These are phyloP conservation scores for Drosophila sucinea DNA, from an alignment of 1,140 invertebrate species.

Conservation along the genomic window DNA sequence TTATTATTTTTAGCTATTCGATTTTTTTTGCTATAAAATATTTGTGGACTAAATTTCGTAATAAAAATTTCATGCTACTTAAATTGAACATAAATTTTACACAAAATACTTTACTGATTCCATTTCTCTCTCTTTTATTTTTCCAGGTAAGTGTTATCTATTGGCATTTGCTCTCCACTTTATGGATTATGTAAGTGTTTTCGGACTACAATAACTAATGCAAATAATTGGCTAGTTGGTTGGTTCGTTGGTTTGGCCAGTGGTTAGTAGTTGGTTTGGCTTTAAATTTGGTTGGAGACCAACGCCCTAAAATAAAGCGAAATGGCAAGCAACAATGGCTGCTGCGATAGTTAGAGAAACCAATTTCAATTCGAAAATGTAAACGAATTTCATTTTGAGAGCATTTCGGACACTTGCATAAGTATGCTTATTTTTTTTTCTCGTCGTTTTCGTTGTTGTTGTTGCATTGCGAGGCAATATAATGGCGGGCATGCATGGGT, in stretches of 20 bases:
- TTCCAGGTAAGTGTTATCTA: conserved; percentile 61
- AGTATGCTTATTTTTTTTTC: conserved; percentile 8
- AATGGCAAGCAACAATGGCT: conserved; percentile 61
- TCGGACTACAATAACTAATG: conserved; percentile 40
- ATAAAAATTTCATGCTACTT: not conserved
- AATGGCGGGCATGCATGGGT: conserved; percentile 64
- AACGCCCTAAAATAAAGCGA: conserved; percentile 59
- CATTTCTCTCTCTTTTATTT: conserved; percentile 27
- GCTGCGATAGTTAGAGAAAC: conserved; percentile 30
- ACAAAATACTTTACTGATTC: conserved; percentile 22
- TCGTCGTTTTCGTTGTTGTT: conserved; percentile 21
- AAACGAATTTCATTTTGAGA: conserved; percentile 55
- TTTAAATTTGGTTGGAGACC: conserved; percentile 28
- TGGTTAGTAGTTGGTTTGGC: not conserved
- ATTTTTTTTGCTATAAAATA: too few species aligned
- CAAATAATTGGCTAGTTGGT: conserved; percentile 73
- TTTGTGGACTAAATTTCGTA: too few species aligned
- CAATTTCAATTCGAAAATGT: conserved; percentile 71
- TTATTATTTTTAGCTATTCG: too few species aligned
- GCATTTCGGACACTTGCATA: conserved; percentile 19
- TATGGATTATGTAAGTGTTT: conserved; percentile 61
- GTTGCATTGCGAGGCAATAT: conserved; percentile 61
- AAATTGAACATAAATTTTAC: conserved; percentile 4
- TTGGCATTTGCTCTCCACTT: conserved; percentile 19
- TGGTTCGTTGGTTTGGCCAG: conserved; percentile 1